Evolutionary conservation across 2,113 vertebrate species (phyloP).

Genomic region (Nerophis ophidion): DNA sequence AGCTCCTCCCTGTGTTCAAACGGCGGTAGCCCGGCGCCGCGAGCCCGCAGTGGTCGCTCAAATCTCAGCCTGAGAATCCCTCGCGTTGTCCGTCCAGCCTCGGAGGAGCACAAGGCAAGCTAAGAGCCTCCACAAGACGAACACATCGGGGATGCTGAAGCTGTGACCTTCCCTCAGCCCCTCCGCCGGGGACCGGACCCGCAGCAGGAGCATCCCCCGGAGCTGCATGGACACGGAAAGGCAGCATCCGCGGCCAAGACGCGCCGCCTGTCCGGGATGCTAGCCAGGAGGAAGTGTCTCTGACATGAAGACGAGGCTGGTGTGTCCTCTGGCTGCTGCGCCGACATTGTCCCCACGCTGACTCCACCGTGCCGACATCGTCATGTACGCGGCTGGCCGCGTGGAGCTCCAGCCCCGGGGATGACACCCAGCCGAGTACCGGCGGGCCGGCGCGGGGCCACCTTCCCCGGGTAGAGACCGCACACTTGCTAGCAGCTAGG

Average conservation of each 20-base stretch:
- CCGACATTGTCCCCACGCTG: conserved; percentile 28
- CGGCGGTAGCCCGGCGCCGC: conserved; percentile 3
- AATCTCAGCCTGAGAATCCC: conserved; percentile 1
- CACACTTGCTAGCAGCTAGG: conserved; percentile 40
- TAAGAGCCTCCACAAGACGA: background rate
- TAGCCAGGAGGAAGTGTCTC: conserved; percentile 26
- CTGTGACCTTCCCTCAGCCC: background rate
- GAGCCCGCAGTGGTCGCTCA: background rate
- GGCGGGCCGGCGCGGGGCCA: conserved; percentile 34
- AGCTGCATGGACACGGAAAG: conserved; percentile 1
- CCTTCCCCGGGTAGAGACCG: conserved; percentile 32
- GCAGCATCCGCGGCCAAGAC: conserved; percentile 3
- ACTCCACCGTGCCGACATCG: conserved; percentile 34
- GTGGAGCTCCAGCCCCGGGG: conserved; percentile 59
- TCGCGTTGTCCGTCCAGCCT: background rate
- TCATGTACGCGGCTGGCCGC: conserved; percentile 54
- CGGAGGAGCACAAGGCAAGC: background rate
- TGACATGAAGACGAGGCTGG: conserved; percentile 27
- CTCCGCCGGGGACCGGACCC: too few species aligned
- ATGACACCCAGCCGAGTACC: conserved; percentile 56
- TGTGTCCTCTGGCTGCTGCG: background rate
- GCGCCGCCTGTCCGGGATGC: conserved; percentile 26
- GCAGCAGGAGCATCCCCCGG: background rate
- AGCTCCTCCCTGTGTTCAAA: background rate
- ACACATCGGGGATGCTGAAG: background rate